Evolutionary conservation across 2,113 vertebrate genomes (phyloP), one percentile per base, ranked within the genome.

Genomic region (Ursus arctos): DNA sequence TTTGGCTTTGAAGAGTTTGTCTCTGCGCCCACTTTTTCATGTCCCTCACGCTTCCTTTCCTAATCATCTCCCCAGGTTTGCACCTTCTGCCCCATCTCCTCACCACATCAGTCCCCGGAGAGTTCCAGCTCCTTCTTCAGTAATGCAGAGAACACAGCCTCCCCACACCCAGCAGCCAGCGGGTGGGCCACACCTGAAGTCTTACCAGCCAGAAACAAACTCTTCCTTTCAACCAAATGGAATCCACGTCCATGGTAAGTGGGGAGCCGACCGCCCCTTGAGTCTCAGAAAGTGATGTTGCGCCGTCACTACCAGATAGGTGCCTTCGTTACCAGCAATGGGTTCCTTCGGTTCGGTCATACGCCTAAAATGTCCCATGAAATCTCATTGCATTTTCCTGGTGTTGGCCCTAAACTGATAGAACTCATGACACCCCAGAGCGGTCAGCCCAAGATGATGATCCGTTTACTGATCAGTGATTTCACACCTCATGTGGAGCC

Each of bases 211-310:
- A 43, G 95, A 98, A 96, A 96, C 98, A 88, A 98, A 88, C 67
- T 86, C 98, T 92, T 97, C 98, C 84, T 97, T 98, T 94, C 99
- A 99, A 61, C 94, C 98, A 96, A 99, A 98, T 89, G 98, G 98
- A 85, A 97, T 99, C 96, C 99, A 99, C 7, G 97, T 99, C 59
- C 99, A 99, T 96, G 99, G 99, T 99, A 98, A 98, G 99, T 43
- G 19, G 63, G 43, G 49, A 43, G 13, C 74, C 36, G 22, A 47
- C 28, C 18, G 55, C 40, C 63, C 51, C 51, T 51, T 5, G 53
- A 65, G 80, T 91, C 82, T 87, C 40, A n/a, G 82, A 88, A 63
- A 79, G 43, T 10, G 7, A 16, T 33, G 1, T n/a, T 63, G 28
- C 69, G 51, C 36, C 83, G 15, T 91, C 82, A 47, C 59, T 87